Percentiles rank a stretch among this genome's conserved stretches.
Conservation (phyloP, 53 echinoderm and acorn worm species). For the Henricia sp. region DNA sequence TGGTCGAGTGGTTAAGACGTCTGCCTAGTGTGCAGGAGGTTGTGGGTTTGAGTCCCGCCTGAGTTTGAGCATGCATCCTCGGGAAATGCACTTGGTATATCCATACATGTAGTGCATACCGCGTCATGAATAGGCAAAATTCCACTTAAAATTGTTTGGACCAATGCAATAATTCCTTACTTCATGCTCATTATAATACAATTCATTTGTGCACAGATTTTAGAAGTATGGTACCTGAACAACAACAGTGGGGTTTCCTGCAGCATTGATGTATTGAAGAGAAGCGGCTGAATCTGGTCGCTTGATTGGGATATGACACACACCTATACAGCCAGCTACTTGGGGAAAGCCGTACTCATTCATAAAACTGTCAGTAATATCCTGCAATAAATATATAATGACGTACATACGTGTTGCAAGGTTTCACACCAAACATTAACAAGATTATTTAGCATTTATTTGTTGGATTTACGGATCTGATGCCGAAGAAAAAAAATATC, state of each 20-base stretch:
- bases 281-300: conserved; percentile 40
- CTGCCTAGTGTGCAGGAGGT: too few species aligned
- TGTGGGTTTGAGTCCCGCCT: too few species aligned
- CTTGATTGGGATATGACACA: conserved; percentile 49
- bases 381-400: too few species aligned
- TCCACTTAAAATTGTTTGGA: too few species aligned
- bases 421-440: not conserved
- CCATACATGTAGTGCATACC: too few species aligned
- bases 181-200: not conserved
- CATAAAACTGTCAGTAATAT: conserved; percentile 25
- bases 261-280: conserved; percentile 24
- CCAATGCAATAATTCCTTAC: too few species aligned
- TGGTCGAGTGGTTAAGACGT: too few species aligned
- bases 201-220: not conserved
- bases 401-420: too few species aligned
- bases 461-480: not conserved
- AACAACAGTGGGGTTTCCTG: conserved; percentile 41
- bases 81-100: too few species aligned
- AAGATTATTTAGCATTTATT: not conserved
- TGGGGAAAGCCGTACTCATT: conserved; percentile 34
- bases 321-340: conserved; percentile 42
- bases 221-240: conserved; percentile 23
- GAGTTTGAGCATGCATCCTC: too few species aligned
- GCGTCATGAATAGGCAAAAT: too few species aligned
- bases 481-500: not conserved